A percentile compares a stretch with the other conserved stretches of the same genome.
These are phyloP conservation scores for Conopomorpha cramerella DNA, from an alignment of 1,140 invertebrate genomes.

Conservation along the genomic window DNA sequence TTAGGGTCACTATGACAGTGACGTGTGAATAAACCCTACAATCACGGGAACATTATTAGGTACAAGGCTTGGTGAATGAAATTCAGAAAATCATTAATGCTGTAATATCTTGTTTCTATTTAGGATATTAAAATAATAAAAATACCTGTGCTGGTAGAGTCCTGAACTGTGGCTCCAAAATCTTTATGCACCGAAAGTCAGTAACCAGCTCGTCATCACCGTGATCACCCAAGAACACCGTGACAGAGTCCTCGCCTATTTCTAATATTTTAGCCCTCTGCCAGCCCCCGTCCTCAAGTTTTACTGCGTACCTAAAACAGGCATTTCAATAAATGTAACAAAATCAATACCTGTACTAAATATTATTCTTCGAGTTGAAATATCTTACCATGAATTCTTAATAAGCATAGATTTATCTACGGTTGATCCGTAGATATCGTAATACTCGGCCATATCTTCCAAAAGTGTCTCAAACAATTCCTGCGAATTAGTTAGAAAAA, in stretches of 20 bases:
- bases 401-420: conserved; percentile 43
- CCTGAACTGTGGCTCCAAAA: conserved; percentile 62
- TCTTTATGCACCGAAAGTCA: conserved; percentile 52
- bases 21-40: no score
- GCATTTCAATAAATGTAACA: conserved; percentile 1
- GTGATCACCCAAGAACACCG: conserved; percentile 67
- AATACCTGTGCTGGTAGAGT: conserved; percentile 63
- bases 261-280: conserved; percentile 64
- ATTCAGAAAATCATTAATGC: no score
- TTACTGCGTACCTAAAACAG: conserved; percentile 62
- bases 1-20: no score
- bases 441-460: conserved; percentile 62
- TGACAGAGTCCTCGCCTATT: conserved; percentile 40
- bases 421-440: conserved; percentile 30
- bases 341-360: not conserved
- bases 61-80: no score
- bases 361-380: not conserved
- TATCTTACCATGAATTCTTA: conserved; percentile 41
- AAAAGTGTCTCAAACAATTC: conserved; percentile 57
- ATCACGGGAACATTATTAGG: no score
- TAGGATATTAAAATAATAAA: no score
- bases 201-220: conserved; percentile 63
- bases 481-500: no score
- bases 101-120: no score
- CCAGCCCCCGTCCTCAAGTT: conserved; percentile 61